These are phyloP conservation scores for Neoitamus cyanurus DNA, from an alignment of 2,888 invertebrate species.

Conservation along the genomic window DNA sequence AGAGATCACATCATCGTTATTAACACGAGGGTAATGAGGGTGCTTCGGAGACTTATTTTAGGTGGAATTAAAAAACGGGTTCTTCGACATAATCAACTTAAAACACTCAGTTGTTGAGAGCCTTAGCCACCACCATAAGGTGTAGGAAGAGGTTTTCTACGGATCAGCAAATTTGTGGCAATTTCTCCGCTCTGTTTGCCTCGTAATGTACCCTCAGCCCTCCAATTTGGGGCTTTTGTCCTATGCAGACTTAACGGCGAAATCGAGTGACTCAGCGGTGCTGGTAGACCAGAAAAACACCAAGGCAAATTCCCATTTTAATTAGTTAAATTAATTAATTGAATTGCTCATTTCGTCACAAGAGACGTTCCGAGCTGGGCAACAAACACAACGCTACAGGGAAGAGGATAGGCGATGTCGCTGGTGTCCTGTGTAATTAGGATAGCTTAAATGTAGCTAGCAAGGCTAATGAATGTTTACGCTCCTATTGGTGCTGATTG, in stretches of 20 bases:
- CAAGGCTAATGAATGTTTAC: neutral
- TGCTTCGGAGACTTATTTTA: neutral
- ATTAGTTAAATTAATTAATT: constrained; percentile 1
- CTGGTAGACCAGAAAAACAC: neutral
- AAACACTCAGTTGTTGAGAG: neutral
- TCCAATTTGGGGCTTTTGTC: neutral
- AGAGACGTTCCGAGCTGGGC: neutral
- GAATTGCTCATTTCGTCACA: neutral
- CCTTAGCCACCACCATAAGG: neutral
- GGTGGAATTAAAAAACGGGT: neutral
- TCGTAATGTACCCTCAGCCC: neutral
- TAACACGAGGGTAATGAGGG: neutral
- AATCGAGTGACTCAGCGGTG: neutral
- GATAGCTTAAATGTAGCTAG: neutral
- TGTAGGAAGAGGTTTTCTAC: neutral
- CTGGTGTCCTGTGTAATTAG: neutral
- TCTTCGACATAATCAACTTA: neutral
- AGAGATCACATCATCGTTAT: neutral
- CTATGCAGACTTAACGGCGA: neutral
- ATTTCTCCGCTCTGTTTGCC: neutral
- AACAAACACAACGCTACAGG: neutral
- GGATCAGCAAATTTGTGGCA: neutral
- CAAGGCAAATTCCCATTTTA: neutral
- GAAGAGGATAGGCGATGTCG: neutral
- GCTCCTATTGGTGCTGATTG: neutral